Evolutionary conservation across 2,113 vertebrate genomes (phyloP).

Genomic region (Bubalus kerabau): DNA sequence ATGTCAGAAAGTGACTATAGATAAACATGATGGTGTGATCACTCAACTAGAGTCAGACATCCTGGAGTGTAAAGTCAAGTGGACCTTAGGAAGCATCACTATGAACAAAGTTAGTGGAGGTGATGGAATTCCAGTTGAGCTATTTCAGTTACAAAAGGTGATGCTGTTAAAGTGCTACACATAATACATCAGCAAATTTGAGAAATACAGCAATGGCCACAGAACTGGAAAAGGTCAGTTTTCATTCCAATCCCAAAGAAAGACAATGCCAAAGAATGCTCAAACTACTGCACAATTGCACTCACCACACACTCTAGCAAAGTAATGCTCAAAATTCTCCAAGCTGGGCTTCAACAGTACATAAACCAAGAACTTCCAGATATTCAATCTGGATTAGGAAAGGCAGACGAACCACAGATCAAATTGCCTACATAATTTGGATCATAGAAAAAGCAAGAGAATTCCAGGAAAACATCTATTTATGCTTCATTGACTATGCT

Average conservation of each 20-base stretch:
- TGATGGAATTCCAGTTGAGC: background rate
- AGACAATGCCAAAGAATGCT: background rate
- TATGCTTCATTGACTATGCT: background rate
- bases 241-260: background rate
- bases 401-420: background rate
- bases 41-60: background rate
- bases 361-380: background rate
- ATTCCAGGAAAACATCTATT: background rate
- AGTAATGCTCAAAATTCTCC: background rate
- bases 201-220: background rate
- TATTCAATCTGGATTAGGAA: background rate
- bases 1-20: background rate
- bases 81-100: background rate
- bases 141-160: background rate
- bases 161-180: background rate
- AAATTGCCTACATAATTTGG: background rate
- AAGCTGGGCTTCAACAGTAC: background rate
- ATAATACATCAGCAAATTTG: background rate
- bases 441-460: background rate
- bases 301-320: background rate
- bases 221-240: background rate
- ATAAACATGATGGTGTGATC: background rate
- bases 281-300: rapidly evolving
- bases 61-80: background rate
- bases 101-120: background rate